phyloP scores from a whole-genome alignment of 1,140 invertebrate species.

The Lasioglossum baleicum region DNA sequence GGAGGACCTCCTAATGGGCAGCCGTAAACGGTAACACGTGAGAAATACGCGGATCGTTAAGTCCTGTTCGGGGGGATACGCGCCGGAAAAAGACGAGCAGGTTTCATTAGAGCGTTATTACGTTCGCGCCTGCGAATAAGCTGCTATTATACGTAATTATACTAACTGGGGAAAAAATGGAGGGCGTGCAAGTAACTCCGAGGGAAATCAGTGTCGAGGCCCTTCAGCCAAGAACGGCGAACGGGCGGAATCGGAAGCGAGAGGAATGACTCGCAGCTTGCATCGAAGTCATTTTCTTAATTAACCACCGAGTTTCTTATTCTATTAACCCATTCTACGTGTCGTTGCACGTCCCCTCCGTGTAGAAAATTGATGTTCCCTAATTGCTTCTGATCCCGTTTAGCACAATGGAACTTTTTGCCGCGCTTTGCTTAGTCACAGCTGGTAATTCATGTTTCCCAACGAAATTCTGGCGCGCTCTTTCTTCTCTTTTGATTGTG shows the following conservation, averaged over 20 bases:
- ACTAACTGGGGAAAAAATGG: conserved; percentile 39
- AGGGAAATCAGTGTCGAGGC: conserved; percentile 27
- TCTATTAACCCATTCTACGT: conserved; percentile 10
- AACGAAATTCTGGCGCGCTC: too few species aligned
- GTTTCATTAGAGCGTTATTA: conserved; percentile 62
- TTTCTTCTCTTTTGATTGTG: too few species aligned
- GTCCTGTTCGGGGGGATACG: conserved; percentile 16
- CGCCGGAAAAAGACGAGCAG: conserved; percentile 44
- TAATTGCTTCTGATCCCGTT: background rate
- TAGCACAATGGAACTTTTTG: background rate
- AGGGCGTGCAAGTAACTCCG: background rate
- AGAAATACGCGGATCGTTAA: conserved; percentile 53
- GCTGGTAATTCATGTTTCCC: conserved; percentile 1
- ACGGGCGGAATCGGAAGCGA: conserved; percentile 32
- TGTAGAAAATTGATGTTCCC: background rate
- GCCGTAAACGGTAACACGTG: conserved; percentile 50
- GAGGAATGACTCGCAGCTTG: conserved; percentile 53
- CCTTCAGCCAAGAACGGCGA: conserved; percentile 2
- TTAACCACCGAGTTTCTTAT: conserved; percentile 31
- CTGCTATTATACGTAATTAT: conserved; percentile 63
- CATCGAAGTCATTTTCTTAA: conserved; percentile 55
- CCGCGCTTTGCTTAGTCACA: conserved; percentile 10
- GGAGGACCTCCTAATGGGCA: background rate
- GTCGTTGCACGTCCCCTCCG: background rate
- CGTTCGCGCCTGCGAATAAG: conserved; percentile 56